Evolutionary conservation across 92 coral and sea anemone species (phyloP), one percentile per base, ranked within the genome.

Genomic region (Siderastrea siderea): DNA sequence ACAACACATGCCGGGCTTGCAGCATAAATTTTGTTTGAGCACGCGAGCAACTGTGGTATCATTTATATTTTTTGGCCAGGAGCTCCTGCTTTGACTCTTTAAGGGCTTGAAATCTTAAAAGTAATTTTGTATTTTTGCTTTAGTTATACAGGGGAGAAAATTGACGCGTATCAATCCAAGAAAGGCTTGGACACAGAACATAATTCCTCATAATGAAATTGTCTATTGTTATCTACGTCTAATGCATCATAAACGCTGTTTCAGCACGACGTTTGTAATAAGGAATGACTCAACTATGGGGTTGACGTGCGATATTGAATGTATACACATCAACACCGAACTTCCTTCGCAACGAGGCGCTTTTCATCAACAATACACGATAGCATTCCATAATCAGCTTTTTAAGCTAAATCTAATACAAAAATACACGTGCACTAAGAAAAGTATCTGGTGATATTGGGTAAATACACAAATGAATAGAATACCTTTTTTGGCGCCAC

Each of bases 401-500:
- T 75, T n/a, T 38, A 43, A 8, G 64, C 45, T 26, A 55, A 43
- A 75, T 55, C 16, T 75, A 54, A 55, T 75, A 75, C 48, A 75
- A 53, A 51, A 19, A 9, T 55, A 64, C 19, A 55, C 38, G 0
- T 26, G 38, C 38, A 26, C 38, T 26, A 26, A 26, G 38, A 75
- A 1, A 61, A 17, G 47, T 11, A 53, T 4, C 38, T 26, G 12
- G 61, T 14, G 49, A 75, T 75, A 75, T 75, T 43, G 79, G 64
- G 3, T 48, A 11, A 0, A 12, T 43, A 16, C 64, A 17, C 16
- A 4, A 8, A 4, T 55, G 51, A 75, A 57, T 55, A 55, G 2
- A 55, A 47, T 55, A 55, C 48, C 38, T 26, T 15, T 75, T 11
- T 15, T 12, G 80, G 66, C 80, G 80, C 80, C 80, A 57, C 38